Base-by-base conservation (phyloP, 2,888 invertebrate species). In the Neoitamus cyanurus region DNA sequence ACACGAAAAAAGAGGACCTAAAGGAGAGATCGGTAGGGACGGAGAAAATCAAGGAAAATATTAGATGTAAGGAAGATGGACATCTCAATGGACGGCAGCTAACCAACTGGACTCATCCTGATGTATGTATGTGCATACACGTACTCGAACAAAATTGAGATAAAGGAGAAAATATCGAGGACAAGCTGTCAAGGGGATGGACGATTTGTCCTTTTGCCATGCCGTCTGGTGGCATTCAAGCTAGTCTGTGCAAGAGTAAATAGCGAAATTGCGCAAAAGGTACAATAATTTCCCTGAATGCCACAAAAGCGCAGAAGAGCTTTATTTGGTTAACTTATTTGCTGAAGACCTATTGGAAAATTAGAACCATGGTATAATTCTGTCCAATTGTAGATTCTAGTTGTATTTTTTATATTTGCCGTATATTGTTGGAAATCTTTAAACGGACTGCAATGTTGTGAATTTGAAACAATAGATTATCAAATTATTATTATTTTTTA, bases 51-150 rank as follows among this genome's bases (percentile, higher is more conserved):
- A 78, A 31, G 30, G 48, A 78, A 78, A 78, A 78, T 78, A 78
- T 78, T 78, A 78, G 48, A 78, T 78, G 48, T 78, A 78, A 78
- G 78, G 78, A 78, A 78, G 78, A 78, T 58, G 78, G 78, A 48
- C 48, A 78, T 78, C 31, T 78, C 78, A 48, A 48, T 46, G 78
- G 48, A 46, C 28, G 58, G 30, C 58, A 15, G 31, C 28, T 13
- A 58, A 6, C 58, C 58, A 58, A 58, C 48, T 31, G 42, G 78
- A 30, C 78, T 78, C 46, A 30, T 58, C 31, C 48, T 78, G 31
- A 78, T 78, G 78, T 78, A 46, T 37, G 78, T 78, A 46, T 37
- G 78, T 78, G 15, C 78, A 30, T 78, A 31, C 48, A 78, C 78
- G 78, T 78, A 42, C 31, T 46, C 42, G 28, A 13, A 31, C 78